Evolutionary conservation across 2,888 invertebrate species (phyloP).

Genomic region (Stramonita haemastoma): DNA sequence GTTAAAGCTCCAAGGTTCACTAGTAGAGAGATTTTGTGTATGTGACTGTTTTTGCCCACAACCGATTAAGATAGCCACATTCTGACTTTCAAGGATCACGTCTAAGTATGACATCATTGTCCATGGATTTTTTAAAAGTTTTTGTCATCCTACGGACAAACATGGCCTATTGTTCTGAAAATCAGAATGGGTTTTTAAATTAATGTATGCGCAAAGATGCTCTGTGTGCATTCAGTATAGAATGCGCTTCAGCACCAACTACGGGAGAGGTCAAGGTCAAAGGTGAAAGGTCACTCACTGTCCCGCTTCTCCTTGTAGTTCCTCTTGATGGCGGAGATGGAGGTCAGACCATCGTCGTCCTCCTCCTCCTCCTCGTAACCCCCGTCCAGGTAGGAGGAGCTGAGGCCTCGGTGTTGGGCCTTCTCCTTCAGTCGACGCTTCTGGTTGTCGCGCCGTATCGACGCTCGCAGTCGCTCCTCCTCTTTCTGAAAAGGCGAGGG

Average conservation of each 20-base stretch:
- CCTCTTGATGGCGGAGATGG: conserved; percentile 95
- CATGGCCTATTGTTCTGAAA: too few species aligned
- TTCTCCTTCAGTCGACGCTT: conserved; percentile 81
- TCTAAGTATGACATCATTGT: too few species aligned
- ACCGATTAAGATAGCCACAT: too few species aligned
- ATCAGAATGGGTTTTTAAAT: too few species aligned
- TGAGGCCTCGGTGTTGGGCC: conserved; percentile 78
- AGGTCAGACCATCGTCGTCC: conserved; percentile 95
- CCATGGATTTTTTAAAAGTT: too few species aligned
- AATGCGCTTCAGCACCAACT: neutral
- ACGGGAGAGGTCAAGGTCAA: neutral
- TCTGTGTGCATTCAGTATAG: too few species aligned
- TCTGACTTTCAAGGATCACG: too few species aligned
- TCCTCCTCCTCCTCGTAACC: conserved; percentile 92
- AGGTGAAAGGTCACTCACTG: conserved; percentile 22
- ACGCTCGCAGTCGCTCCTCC: conserved; percentile 94
- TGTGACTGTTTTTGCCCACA: too few species aligned
- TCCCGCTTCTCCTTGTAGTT: conserved; percentile 87
- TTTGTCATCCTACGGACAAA: too few species aligned
- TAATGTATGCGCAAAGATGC: too few species aligned
- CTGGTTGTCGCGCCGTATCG: conserved; percentile 86
- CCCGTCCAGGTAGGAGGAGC: conserved; percentile 80
- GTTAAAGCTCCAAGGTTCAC: too few species aligned
- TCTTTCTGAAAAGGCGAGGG: conserved; percentile 90
- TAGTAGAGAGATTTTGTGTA: too few species aligned